These are phyloP conservation scores for Bothrops alternatus DNA, from an alignment of 2,797 vertebrate genomes.

Conservation along the genomic window DNA sequence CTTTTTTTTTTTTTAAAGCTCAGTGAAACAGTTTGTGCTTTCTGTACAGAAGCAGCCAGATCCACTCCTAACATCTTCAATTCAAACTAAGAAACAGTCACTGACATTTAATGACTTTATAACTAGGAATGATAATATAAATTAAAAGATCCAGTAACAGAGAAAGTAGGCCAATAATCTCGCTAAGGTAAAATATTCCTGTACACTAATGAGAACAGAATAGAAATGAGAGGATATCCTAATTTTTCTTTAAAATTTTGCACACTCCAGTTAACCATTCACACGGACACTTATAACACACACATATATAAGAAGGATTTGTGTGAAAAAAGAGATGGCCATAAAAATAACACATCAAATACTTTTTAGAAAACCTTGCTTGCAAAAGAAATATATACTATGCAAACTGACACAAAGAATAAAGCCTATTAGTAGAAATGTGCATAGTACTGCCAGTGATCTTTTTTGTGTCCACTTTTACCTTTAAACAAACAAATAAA, in stretches of 20 bases:
- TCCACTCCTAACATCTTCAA: background rate
- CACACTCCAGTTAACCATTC: background rate
- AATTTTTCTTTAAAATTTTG: background rate
- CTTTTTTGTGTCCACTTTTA: background rate
- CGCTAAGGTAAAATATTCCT: background rate
- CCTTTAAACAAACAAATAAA: background rate
- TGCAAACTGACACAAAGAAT: background rate
- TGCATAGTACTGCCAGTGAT: background rate
- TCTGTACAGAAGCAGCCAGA: background rate
- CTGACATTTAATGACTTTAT: background rate
- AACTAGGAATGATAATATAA: background rate
- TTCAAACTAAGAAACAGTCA: background rate
- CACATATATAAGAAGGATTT: background rate
- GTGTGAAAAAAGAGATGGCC: background rate
- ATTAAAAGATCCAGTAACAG: background rate
- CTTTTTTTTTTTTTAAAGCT: background rate
- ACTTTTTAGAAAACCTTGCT: background rate
- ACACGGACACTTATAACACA: background rate
- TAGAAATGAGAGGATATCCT: background rate
- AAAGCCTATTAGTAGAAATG: background rate
- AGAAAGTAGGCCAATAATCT: background rate
- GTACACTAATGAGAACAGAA: background rate
- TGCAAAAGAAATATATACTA: background rate
- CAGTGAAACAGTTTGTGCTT: background rate
- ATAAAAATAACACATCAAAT: background rate